Percentiles rank a stretch among this genome's conserved stretches.
Evolutionary conservation across 1,140 invertebrate species (phyloP).

Genomic region (Drosophila asahinai): DNA sequence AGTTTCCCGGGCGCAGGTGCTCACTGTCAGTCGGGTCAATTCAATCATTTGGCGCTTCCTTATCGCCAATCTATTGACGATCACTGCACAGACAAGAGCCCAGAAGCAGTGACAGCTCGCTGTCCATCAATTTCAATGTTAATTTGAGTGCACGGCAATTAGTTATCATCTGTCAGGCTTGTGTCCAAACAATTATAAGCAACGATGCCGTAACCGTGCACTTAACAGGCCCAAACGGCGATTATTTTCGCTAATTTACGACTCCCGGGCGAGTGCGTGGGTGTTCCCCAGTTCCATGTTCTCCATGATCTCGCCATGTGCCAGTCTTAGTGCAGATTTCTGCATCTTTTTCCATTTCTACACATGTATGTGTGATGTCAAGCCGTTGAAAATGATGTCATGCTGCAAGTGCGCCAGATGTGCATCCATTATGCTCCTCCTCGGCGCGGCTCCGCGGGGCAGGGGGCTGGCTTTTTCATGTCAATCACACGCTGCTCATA

Average conservation of each 20-base stretch:
- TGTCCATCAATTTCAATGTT: slow-evolving; percentile 65
- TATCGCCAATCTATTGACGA: slow-evolving; percentile 33
- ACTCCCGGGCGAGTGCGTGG: slow-evolving; percentile 31
- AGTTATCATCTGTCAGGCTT: slow-evolving; percentile 77
- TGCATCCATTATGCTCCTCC: slow-evolving; percentile 76
- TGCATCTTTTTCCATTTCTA: slow-evolving; percentile 25
- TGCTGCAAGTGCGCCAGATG: slow-evolving; percentile 82
- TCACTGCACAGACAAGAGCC: slow-evolving; percentile 7
- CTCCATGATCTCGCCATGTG: slow-evolving; percentile 22
- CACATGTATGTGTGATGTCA: slow-evolving; percentile 48
- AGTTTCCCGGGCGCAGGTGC: slow-evolving; percentile 9
- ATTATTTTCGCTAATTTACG: slow-evolving; percentile 23
- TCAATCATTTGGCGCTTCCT: slow-evolving; percentile 39
- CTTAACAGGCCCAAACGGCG: slow-evolving; percentile 22
- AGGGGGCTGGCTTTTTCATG: slow-evolving; percentile 57
- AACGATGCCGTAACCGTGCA: slow-evolving; percentile 37
- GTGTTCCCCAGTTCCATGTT: slow-evolving; percentile 32
- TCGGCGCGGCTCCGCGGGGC: neutral
- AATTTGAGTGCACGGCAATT: slow-evolving; percentile 75
- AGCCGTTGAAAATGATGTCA: slow-evolving; percentile 73
- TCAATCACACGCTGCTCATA: slow-evolving; percentile 80
- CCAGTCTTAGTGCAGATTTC: slow-evolving; percentile 67
- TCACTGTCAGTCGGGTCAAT: neutral
- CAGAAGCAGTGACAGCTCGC: slow-evolving; percentile 38
- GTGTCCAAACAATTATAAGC: slow-evolving; percentile 74